Base-by-base conservation (phyloP, 2,888 invertebrate genomes). In the Eupithecia abbreviata region DNA sequence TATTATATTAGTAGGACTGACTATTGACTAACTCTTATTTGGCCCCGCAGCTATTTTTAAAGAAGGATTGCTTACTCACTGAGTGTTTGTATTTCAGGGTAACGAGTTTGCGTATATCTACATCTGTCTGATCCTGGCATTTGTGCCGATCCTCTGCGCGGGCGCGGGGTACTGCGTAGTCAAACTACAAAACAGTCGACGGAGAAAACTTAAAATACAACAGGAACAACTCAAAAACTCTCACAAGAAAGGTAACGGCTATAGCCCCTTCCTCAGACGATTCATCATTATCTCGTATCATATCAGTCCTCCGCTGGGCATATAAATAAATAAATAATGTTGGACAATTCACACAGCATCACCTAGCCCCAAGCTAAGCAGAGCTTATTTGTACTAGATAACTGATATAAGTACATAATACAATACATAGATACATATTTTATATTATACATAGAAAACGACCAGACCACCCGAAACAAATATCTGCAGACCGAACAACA, bases 91-190 rank as follows among this genome's bases (percentile, higher is more conserved):
- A 43, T 76, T 96, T 47, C 95, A 98, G 96, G 99, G 99, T 42
- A 99, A 99, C 85, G 99, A 99, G 91, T 96, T 99, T 77, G 98
- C 98, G n/a, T 99, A 98, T 94, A 99, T 99, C 86, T 99, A 99
- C 92, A 98, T 97, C 0, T 99, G 99, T 89, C 96, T 99, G 13
- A 97, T 98, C 82, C 96, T 99, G 66, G 98, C 97, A 2, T 98
- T 99, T 85, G 98, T 99, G 13, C 99, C 99, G 7, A 97, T 99
- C 75, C 94, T 98, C 1, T 98, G 98, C 87, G 98, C 98, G 1
- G 98, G 98, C 68, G 98, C 98, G 6, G 99, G 98, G 0, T 99
- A 99, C 88, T 98, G 98, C 68, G 97, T 99, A 0, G 98, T 99
- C 0, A 98, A 98, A 88, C 93, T 98, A 47, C 98, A 98, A 90